These are phyloP conservation scores for Fundulus diaphanus DNA, from an alignment of 2,797 vertebrate species.

Conservation along the genomic window DNA sequence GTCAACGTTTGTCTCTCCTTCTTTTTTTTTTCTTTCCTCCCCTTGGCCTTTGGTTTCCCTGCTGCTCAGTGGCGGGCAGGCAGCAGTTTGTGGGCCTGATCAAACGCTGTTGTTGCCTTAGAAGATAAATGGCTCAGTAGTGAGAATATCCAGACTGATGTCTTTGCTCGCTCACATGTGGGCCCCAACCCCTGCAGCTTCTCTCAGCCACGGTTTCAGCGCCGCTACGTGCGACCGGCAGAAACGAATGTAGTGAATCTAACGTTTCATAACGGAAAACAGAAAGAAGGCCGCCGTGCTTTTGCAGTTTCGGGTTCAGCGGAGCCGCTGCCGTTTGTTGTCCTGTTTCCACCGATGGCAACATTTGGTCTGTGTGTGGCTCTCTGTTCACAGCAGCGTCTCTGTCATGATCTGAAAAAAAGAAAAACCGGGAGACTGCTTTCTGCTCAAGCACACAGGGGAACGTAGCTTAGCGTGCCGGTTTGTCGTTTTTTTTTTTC, in stretches of 20 bases:
- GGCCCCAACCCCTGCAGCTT: not conserved
- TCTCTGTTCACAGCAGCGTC: conserved; percentile 10
- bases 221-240: not conserved
- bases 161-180: conserved; percentile 2
- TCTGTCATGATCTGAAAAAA: conserved; percentile 37
- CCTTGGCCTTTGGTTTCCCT: conserved; percentile 59
- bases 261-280: not conserved
- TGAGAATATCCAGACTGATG: conserved; percentile 28
- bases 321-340: not conserved
- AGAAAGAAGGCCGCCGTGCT: not conserved
- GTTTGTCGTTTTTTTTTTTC: conserved; percentile 51
- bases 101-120: conserved; percentile 33
- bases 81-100: conserved; percentile 30
- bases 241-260: not conserved
- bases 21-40: not conserved
- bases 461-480: conserved; percentile 52
- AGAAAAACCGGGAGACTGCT: conserved; percentile 19
- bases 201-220: not conserved
- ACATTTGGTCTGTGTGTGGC: conserved; percentile 3
- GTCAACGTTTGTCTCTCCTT: conserved; percentile 41
- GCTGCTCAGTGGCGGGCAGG: conserved; percentile 46
- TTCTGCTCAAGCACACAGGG: conserved; percentile 37
- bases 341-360: not conserved
- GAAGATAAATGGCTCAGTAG: conserved; percentile 29
- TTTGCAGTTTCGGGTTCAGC: not conserved